Evolutionary conservation across 2,888 invertebrate genomes (phyloP).

Genomic region (Selenia dentaria): DNA sequence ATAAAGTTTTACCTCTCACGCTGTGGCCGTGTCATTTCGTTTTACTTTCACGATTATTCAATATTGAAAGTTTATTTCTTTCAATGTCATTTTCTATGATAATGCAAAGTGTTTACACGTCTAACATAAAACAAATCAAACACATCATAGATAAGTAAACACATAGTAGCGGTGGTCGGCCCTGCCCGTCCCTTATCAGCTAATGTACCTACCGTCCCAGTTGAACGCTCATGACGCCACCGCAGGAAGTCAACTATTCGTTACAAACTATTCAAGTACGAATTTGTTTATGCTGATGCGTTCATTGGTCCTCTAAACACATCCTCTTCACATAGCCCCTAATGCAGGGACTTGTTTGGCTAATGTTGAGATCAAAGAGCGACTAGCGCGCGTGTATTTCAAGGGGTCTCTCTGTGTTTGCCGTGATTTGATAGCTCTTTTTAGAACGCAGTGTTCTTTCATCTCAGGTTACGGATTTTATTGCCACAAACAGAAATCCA

Average conservation of each 20-base stretch:
- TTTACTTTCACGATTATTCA: too few relatives aligned
- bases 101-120: too few relatives aligned
- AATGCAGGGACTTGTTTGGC: slow-evolving; percentile 17
- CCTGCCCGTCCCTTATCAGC: slow-evolving; percentile 62
- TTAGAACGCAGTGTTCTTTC: slow-evolving; percentile 16
- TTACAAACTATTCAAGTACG: slow-evolving; percentile 42
- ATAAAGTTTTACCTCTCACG: too few relatives aligned
- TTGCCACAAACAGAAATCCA: slow-evolving; percentile 13
- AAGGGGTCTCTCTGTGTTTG: slow-evolving; percentile 13
- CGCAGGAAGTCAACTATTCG: slow-evolving; percentile 53
- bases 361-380: slow-evolving; percentile 20
- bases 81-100: too few relatives aligned
- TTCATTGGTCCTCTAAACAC: slow-evolving; percentile 35
- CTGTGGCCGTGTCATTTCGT: too few relatives aligned
- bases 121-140: slow-evolving; percentile 27
- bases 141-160: slow-evolving; percentile 48
- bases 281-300: slow-evolving; percentile 44
- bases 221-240: slow-evolving; percentile 41
- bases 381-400: slow-evolving; percentile 6
- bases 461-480: slow-evolving; percentile 18
- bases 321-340: slow-evolving; percentile 27
- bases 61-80: too few relatives aligned
- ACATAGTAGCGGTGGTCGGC: slow-evolving; percentile 39
- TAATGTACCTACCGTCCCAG: slow-evolving; percentile 46
- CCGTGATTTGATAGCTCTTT: slow-evolving; percentile 24